phyloP scores from a whole-genome alignment of 2,113 vertebrate species.

The Pycnonotus jocosus region DNA sequence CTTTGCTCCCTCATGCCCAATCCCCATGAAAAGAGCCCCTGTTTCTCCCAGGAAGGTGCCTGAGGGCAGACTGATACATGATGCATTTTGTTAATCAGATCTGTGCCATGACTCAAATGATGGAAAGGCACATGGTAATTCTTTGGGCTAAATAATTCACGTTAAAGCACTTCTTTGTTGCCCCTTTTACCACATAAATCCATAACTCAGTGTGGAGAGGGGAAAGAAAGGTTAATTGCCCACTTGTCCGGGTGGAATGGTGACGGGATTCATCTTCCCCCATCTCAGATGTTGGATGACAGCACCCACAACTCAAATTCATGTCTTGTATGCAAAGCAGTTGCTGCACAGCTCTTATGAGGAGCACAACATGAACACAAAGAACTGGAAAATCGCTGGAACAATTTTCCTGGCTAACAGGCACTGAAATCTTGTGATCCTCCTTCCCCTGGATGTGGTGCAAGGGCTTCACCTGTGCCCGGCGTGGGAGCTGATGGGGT shows the following conservation, averaged over 20 bases:
- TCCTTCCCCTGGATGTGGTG: neutral
- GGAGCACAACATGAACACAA: neutral
- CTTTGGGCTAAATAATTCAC: neutral
- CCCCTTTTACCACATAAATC: neutral
- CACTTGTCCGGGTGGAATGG: neutral
- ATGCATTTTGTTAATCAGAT: neutral
- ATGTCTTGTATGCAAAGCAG: neutral
- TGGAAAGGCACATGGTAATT: neutral
- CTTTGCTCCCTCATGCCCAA: neutral
- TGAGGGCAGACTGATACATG: neutral
- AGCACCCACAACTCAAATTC: neutral
- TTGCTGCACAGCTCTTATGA: neutral
- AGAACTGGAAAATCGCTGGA: neutral
- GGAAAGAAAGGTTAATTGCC: neutral
- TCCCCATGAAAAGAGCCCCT: neutral
- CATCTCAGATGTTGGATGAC: neutral
- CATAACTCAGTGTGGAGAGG: neutral
- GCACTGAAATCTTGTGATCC: neutral
- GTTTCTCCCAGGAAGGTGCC: neutral
- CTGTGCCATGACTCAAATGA: neutral
- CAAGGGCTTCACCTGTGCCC: neutral
- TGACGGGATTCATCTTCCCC: neutral
- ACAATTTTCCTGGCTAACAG: neutral
- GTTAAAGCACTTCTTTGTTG: neutral
- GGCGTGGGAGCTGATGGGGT: rapidly evolving